Base-by-base conservation (phyloP, 2,888 invertebrate species). In the Nebria brevicollis region DNA sequence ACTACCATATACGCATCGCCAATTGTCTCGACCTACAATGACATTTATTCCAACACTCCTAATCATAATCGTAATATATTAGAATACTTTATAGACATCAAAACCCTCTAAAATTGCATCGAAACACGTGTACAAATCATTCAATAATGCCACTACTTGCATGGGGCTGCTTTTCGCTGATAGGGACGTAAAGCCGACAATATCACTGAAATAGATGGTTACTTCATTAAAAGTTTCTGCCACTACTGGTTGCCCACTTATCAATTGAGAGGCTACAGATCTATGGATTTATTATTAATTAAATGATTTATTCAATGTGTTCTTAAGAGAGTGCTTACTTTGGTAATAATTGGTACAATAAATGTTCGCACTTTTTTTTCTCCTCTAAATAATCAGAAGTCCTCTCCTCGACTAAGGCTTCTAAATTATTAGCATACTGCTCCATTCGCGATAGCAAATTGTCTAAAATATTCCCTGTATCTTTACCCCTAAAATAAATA, bases 191-290 rank as follows among this genome's bases (percentile, higher is more conserved):
- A 98, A 97, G 66, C 96, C 96, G 81, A 98, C 98, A 85, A 98
- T 98, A 88, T 98, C 98, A 86, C 97, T 97, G 90, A 98, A 98
- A 91, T 98, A 98, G 85, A 98, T 98, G n/a, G 98, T 98, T 75
- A 98, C 98, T 86, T 94, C 94, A 87, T 98, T 97, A 89, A 96
- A 98, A 0, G 95, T 95, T 89, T 98, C 98, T 0, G 96, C 96
- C 86, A 95, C 94, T 74, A 97, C 98, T 0, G 95, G 94, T 87
- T 96, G 94, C 0, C 98, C 98, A 86, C 94, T 92, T 87, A 98
- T 98, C 84, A 98, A 90, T 87, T 97, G 97, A 34, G 95, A 95
- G 1, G 98, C 98, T 65, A 98, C 97, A n/a, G 95, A 94, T 87
- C 94, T 94, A 20, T 20, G 20, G 20, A 20, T 20, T 20, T 20